Conservation (phyloP, 2,888 invertebrate species). For the Philhelius pedissequus region DNA sequence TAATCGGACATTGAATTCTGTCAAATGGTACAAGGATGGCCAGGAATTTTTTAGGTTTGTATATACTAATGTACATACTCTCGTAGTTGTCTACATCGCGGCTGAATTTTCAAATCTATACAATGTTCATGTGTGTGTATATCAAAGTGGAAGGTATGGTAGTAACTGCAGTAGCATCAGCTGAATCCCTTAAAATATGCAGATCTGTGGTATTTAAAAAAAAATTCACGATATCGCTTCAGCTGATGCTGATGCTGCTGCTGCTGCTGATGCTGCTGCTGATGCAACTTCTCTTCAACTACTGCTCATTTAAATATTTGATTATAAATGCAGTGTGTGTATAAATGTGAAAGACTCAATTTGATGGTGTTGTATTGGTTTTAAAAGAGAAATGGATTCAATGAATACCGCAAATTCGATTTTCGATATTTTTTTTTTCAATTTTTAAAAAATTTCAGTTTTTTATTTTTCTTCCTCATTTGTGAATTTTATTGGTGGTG, state of each 20-base stretch:
- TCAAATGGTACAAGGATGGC: conserved; percentile 79
- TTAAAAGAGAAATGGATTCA: conserved; percentile 60
- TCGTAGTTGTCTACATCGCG: background rate
- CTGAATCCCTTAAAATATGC: conserved; percentile 54
- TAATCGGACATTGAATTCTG: conserved; percentile 78
- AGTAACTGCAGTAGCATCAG: background rate
- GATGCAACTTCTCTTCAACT: background rate
- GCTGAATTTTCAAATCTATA: background rate
- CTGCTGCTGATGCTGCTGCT: background rate
- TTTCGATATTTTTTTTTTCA: conserved; percentile 38
- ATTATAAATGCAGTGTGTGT: conserved; percentile 56
- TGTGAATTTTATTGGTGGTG: conserved; percentile 23
- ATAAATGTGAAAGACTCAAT: background rate
- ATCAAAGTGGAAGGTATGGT: background rate
- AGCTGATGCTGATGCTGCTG: conserved; percentile 42
- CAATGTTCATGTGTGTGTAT: no score
- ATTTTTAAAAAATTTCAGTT: background rate
- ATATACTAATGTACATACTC: conserved; percentile 33
- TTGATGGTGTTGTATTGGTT: conserved; percentile 13
- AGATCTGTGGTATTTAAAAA: conserved; percentile 51
- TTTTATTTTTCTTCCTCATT: background rate
- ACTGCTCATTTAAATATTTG: conserved; percentile 67
- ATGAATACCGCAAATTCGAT: conserved; percentile 66
- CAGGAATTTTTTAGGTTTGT: conserved; percentile 79
- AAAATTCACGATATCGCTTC: conserved; percentile 27